phyloP scores from a whole-genome alignment of 1,140 invertebrate species.

The Drosophila ohnishii region DNA sequence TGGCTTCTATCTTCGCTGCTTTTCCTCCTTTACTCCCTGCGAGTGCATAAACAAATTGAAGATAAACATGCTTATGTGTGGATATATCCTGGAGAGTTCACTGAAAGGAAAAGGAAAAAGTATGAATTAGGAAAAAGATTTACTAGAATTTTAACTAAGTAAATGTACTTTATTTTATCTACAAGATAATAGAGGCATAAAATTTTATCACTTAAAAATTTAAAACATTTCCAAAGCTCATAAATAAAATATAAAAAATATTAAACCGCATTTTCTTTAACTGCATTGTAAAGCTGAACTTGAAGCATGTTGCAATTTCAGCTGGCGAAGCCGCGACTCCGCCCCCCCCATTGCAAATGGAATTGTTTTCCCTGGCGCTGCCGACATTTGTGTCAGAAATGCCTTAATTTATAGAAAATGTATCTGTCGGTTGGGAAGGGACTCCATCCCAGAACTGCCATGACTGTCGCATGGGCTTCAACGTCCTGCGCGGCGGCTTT shows the following conservation, averaged over 20 bases:
- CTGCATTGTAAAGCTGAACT: slow-evolving; percentile 24
- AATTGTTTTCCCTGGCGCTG: slow-evolving; percentile 62
- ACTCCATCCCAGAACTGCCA: slow-evolving; percentile 34
- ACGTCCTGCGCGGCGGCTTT: slow-evolving; percentile 50
- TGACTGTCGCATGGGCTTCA: slow-evolving; percentile 56
- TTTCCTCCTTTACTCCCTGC: slow-evolving; percentile 6
- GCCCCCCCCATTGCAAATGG: slow-evolving; percentile 51
- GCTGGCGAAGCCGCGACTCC: slow-evolving; percentile 42
- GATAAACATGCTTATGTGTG: slow-evolving; percentile 49
- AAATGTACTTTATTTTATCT: no score
- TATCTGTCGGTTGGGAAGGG: slow-evolving; percentile 47
- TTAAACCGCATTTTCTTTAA: not conserved
- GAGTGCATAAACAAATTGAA: slow-evolving; percentile 62
- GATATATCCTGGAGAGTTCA: slow-evolving; percentile 1
- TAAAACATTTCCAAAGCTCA: not conserved
- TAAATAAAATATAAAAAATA: not conserved
- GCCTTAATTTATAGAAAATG: slow-evolving; percentile 76
- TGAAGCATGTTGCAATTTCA: slow-evolving; percentile 48
- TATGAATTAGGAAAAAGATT: no score
- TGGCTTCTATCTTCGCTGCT: not conserved
- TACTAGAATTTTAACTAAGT: not conserved
- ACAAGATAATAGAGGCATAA: not conserved
- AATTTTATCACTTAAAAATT: not conserved
- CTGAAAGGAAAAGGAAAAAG: not conserved
- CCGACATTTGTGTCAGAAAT: slow-evolving; percentile 59